Percentiles rank a stretch among this genome's conserved stretches.
phyloP scores from a whole-genome alignment of 2,113 vertebrate genomes.

The Mormoops blainvillei region DNA sequence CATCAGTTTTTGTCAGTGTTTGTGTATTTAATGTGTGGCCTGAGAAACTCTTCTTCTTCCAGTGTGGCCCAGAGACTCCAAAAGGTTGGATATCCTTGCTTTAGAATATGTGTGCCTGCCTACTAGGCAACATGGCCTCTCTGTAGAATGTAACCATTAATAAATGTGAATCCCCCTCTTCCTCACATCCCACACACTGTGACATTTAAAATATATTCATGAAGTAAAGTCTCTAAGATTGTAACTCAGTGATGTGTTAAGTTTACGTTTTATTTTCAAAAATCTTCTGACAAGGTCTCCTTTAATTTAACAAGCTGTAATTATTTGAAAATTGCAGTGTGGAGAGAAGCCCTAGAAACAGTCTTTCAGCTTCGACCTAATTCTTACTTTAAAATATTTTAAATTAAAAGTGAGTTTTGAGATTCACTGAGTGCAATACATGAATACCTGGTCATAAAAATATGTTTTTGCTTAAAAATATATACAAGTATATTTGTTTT shows the following conservation, averaged over 20 bases:
- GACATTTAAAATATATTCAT: background rate
- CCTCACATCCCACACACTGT: background rate
- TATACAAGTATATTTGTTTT: background rate
- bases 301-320: background rate
- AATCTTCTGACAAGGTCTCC: background rate
- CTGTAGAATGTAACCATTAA: background rate
- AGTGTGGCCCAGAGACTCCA: too few relatives aligned
- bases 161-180: background rate
- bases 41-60: too few relatives aligned
- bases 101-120: background rate
- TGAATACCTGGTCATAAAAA: background rate
- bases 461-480: background rate
- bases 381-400: background rate
- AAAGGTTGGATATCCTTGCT: too few relatives aligned
- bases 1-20: too few relatives aligned
- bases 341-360: background rate
- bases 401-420: background rate
- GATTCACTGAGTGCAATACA: background rate
- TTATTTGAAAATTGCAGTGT: background rate
- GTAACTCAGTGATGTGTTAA: background rate
- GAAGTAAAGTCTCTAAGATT: background rate
- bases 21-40: too few relatives aligned
- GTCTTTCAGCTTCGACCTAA: background rate
- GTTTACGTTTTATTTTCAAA: conserved; percentile 25
- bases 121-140: background rate